phyloP scores from a whole-genome alignment of 2,113 vertebrate species.

The Plectropomus leopardus region DNA sequence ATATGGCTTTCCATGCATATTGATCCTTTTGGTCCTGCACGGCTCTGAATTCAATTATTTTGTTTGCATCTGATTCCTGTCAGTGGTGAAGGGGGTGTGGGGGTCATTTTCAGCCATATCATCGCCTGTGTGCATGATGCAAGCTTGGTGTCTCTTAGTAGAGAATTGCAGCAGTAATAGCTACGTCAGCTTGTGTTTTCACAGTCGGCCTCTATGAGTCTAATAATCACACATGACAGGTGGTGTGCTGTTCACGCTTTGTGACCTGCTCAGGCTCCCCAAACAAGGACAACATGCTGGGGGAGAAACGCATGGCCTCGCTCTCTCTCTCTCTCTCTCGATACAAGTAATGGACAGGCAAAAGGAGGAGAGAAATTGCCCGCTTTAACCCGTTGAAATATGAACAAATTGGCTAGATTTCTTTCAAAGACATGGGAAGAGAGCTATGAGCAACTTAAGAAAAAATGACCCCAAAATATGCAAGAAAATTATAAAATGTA shows the following conservation, averaged over 20 bases:
- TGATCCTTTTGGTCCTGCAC: slow-evolving; percentile 38
- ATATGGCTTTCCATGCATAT: slow-evolving; percentile 59
- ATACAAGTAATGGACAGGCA: slow-evolving; percentile 9
- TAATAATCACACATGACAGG: slow-evolving; percentile 82
- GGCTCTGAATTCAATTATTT: slow-evolving; percentile 58
- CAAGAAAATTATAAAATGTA: too few species aligned
- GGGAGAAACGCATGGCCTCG: neutral
- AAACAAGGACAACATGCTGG: slow-evolving; percentile 35
- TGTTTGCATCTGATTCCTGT: slow-evolving; percentile 59
- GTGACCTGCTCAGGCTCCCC: slow-evolving; percentile 41
- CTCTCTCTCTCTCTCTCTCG: slow-evolving; percentile 10
- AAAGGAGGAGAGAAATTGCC: slow-evolving; percentile 31
- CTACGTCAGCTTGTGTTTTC: slow-evolving; percentile 74
- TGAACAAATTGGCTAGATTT: too few species aligned
- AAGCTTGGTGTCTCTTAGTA: slow-evolving; percentile 29
- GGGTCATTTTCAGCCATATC: slow-evolving; percentile 45
- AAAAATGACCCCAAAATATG: too few species aligned
- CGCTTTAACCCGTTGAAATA: slow-evolving; percentile 31
- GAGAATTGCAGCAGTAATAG: slow-evolving; percentile 72
- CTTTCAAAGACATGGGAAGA: too few species aligned
- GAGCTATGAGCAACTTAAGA: too few species aligned
- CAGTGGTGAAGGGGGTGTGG: neutral
- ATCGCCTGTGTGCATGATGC: slow-evolving; percentile 30
- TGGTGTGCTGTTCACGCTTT: slow-evolving; percentile 36
- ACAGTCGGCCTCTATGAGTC: slow-evolving; percentile 19